phyloP scores from a whole-genome alignment of 2,797 vertebrate species.

The Karalla daura region DNA sequence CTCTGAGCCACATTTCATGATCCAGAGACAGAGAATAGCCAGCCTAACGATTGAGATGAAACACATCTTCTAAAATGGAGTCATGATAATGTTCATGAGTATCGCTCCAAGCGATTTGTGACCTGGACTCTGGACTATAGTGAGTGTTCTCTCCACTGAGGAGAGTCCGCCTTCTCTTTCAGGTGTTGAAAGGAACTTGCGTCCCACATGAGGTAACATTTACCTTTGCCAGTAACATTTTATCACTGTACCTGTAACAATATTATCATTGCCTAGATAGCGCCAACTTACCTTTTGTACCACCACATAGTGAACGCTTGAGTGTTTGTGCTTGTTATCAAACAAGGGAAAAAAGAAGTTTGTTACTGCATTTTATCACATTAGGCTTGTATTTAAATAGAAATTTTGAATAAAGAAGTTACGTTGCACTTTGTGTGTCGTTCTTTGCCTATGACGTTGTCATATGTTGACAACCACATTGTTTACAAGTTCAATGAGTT shows the following conservation, averaged over 20 bases:
- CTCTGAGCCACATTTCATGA: too few relatives aligned
- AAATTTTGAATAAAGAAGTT: conserved; percentile 54
- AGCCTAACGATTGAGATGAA: too few relatives aligned
- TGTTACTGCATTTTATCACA: conserved; percentile 37
- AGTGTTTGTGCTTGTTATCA: conserved; percentile 19
- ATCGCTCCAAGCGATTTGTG: neutral
- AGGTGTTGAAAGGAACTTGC: conserved; percentile 42
- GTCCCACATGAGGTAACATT: conserved; percentile 57
- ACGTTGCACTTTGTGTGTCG: neutral
- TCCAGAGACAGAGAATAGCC: too few relatives aligned
- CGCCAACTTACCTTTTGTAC: conserved; percentile 7
- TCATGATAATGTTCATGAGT: neutral
- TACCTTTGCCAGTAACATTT: conserved; percentile 37
- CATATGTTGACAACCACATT: neutral
- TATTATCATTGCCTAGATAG: conserved; percentile 13
- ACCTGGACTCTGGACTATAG: neutral
- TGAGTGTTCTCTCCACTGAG: conserved; percentile 19
- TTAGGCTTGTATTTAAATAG: conserved; percentile 68
- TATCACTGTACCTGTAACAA: conserved; percentile 23
- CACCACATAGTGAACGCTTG: conserved; percentile 16
- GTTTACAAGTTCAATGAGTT: neutral
- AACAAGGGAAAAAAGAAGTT: conserved; percentile 14
- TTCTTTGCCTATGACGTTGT: neutral
- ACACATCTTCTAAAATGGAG: too few relatives aligned
- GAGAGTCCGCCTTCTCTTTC: conserved; percentile 37